A percentile compares a stretch with the other conserved stretches of the same genome.
Evolutionary conservation across 2,113 vertebrate species (phyloP).

Genomic region (Vicugna pacos): DNA sequence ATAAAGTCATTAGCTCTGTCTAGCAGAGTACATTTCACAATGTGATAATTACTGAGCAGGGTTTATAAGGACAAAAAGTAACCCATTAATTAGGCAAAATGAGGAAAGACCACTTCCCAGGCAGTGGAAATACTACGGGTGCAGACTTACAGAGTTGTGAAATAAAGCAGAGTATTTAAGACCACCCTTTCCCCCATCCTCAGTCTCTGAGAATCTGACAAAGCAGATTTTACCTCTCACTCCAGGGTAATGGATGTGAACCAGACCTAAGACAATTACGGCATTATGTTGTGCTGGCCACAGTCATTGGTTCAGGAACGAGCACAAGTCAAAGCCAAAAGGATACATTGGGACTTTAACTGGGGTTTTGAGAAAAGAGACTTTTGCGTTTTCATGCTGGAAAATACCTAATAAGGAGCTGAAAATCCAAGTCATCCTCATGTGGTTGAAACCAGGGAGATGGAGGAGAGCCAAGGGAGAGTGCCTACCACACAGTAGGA

Average conservation of each 20-base stretch:
- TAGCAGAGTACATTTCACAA: conserved; percentile 10
- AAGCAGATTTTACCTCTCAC: not conserved
- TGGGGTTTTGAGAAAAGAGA: conserved; percentile 16
- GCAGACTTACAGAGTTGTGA: not conserved
- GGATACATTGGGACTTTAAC: not conserved
- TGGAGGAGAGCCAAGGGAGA: not conserved
- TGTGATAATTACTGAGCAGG: conserved; percentile 10
- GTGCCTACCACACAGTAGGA: not conserved
- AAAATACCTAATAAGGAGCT: not conserved
- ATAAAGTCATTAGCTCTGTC: conserved; percentile 32
- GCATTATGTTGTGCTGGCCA: not conserved
- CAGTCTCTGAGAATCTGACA: not conserved
- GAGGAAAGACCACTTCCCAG: not conserved
- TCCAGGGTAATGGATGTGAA: not conserved
- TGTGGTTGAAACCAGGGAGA: conserved; percentile 13
- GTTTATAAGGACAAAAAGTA: conserved; percentile 41
- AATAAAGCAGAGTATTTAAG: conserved; percentile 35
- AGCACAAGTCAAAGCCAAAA: not conserved
- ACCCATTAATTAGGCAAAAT: conserved; percentile 33
- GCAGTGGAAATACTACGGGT: not conserved
- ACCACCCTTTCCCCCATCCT: not conserved
- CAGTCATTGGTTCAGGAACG: not conserved
- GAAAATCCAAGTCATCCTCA: conserved; percentile 49
- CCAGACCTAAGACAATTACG: not conserved
- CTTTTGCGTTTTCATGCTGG: not conserved